Evolutionary conservation across 64 coral and sea anemone genomes (phyloP).

Genomic region (Exaiptasia diaphana): DNA sequence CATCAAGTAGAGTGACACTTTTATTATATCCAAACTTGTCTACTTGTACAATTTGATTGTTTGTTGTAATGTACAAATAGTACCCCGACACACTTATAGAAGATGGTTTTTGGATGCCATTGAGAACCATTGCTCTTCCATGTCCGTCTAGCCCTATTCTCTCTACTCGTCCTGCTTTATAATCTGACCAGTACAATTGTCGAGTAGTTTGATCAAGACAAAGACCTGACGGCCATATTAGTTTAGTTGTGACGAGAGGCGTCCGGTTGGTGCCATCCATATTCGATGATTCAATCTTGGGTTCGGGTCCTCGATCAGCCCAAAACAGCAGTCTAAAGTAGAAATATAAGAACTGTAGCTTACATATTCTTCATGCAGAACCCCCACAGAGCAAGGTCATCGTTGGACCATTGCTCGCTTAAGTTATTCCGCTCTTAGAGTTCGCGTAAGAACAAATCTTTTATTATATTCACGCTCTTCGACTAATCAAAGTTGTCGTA

Average conservation of each 20-base stretch:
- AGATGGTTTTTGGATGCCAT: background rate
- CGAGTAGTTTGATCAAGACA: constrained; percentile 48
- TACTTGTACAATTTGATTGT: constrained; percentile 45
- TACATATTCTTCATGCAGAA: background rate
- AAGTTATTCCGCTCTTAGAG: background rate
- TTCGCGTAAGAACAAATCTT: background rate
- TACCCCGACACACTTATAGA: constrained; percentile 67
- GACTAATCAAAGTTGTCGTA: no score
- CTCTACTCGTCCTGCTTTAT: constrained; percentile 41
- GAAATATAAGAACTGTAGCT: background rate
- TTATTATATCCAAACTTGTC: constrained; percentile 66
- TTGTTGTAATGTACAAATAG: constrained; percentile 48
- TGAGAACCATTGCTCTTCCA: constrained; percentile 39
- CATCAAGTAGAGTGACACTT: constrained; percentile 32
- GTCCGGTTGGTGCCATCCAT: constrained; percentile 62
- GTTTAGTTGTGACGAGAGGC: constrained; percentile 31
- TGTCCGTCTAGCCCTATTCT: background rate
- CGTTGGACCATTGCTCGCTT: background rate
- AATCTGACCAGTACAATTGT: constrained; percentile 76
- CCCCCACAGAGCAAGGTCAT: background rate
- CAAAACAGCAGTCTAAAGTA: constrained; percentile 62
- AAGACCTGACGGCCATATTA: constrained; percentile 57
- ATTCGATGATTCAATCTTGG: constrained; percentile 50
- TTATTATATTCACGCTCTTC: background rate
- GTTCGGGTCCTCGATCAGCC: constrained; percentile 47